These are phyloP conservation scores for Cydia pomonella DNA, from an alignment of 1,140 invertebrate genomes.

Conservation along the genomic window DNA sequence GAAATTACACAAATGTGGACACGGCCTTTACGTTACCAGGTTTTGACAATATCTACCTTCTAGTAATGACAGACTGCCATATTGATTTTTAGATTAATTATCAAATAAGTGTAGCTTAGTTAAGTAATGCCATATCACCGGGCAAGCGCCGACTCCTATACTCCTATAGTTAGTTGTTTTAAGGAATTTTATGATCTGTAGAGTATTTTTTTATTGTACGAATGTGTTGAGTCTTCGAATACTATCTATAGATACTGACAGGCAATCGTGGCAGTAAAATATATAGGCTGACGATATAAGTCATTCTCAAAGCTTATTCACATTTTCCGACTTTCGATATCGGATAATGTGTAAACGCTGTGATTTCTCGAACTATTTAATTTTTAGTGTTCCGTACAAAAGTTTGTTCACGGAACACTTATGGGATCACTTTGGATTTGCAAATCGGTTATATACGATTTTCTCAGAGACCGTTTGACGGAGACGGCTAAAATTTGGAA, in stretches of 20 bases:
- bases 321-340: too few relatives aligned
- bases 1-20: not conserved
- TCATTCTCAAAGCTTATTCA: too few relatives aligned
- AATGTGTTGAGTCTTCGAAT: conserved; percentile 21
- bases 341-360: too few relatives aligned
- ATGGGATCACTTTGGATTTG: too few relatives aligned
- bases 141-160: conserved; percentile 16
- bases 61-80: conserved; percentile 56
- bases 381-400: too few relatives aligned
- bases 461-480: too few relatives aligned
- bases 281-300: not conserved
- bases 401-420: too few relatives aligned
- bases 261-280: not conserved
- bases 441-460: too few relatives aligned
- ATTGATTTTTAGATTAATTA: conserved; percentile 38
- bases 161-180: conserved; percentile 20
- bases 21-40: not conserved
- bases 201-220: conserved; percentile 29
- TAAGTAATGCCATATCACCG: conserved; percentile 12
- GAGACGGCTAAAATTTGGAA: too few relatives aligned
- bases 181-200: conserved; percentile 18
- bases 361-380: too few relatives aligned
- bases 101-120: not conserved
- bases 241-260: not conserved
- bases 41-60: conserved; percentile 15